phyloP scores from a whole-genome alignment of 2,797 vertebrate species.

The Anniella stebbinsi region DNA sequence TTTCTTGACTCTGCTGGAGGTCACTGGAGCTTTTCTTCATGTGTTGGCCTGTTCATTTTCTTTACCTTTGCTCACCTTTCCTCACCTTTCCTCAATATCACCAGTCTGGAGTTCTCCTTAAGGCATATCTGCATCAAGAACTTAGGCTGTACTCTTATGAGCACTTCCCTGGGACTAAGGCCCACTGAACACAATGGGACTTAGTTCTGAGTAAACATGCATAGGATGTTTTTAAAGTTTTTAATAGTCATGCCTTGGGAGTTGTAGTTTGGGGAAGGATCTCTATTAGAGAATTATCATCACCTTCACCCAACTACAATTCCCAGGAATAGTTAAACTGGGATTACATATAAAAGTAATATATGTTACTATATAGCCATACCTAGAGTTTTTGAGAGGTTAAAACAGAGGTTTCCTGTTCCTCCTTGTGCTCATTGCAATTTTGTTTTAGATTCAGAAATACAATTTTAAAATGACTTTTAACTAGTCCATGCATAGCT shows the following conservation, averaged over 20 bases:
- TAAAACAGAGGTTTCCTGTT: background rate
- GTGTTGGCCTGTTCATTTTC: background rate
- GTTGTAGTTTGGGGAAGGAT: background rate
- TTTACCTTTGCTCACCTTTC: background rate
- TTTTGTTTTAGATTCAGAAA: background rate
- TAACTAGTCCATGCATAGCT: background rate
- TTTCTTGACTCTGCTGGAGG: background rate
- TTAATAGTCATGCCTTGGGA: background rate
- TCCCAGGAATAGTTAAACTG: background rate
- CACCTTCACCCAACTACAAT: no score
- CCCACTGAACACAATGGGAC: background rate
- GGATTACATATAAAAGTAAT: background rate
- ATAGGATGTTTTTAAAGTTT: background rate
- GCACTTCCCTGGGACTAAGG: background rate
- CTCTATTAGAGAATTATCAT: background rate
- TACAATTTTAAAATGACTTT: background rate
- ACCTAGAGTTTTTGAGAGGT: background rate
- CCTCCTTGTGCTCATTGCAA: background rate
- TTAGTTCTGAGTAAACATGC: background rate
- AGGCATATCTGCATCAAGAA: background rate
- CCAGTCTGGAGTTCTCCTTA: background rate
- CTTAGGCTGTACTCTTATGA: background rate
- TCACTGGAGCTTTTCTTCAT: background rate
- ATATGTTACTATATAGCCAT: background rate
- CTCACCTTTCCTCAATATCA: background rate